Conservation (phyloP, 2,797 vertebrate species). For the Dipus sagitta region DNA sequence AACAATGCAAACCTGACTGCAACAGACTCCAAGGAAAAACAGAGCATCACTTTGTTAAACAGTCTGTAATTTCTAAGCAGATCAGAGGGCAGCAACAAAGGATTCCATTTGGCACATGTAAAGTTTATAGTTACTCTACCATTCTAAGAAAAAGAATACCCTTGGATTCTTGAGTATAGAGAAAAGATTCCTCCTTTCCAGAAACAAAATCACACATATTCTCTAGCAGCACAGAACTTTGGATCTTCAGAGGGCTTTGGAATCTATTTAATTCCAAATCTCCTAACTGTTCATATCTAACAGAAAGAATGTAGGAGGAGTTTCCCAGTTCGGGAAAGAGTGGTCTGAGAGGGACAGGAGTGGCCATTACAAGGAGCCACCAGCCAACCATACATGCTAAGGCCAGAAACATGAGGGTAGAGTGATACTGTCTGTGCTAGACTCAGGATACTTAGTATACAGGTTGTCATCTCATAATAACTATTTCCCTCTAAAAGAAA, state of each 20-base stretch:
- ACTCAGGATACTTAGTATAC: too few relatives aligned
- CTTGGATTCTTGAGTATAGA: slow-evolving; percentile 33
- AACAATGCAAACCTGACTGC: too few relatives aligned
- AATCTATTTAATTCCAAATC: slow-evolving; percentile 1
- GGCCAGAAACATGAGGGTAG: neutral
- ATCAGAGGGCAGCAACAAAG: slow-evolving; percentile 36
- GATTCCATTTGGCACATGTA: neutral
- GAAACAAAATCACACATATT: slow-evolving; percentile 42
- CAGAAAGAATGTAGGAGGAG: neutral
- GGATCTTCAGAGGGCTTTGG: neutral
- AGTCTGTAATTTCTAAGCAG: neutral
- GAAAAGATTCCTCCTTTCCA: neutral
- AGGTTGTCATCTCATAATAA: neutral
- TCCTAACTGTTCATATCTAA: neutral
- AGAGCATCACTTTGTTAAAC: neutral
- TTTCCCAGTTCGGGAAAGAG: neutral
- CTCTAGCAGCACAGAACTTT: slow-evolving; percentile 13
- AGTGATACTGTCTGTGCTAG: neutral
- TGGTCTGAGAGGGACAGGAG: neutral
- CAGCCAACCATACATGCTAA: neutral
- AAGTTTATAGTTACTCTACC: slow-evolving; percentile 18
- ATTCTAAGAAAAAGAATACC: neutral
- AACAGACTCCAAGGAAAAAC: neutral
- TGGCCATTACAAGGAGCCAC: neutral
- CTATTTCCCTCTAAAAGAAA: neutral